phyloP scores from a whole-genome alignment of 2,113 vertebrate species.

The Zapus hudsonius region DNA sequence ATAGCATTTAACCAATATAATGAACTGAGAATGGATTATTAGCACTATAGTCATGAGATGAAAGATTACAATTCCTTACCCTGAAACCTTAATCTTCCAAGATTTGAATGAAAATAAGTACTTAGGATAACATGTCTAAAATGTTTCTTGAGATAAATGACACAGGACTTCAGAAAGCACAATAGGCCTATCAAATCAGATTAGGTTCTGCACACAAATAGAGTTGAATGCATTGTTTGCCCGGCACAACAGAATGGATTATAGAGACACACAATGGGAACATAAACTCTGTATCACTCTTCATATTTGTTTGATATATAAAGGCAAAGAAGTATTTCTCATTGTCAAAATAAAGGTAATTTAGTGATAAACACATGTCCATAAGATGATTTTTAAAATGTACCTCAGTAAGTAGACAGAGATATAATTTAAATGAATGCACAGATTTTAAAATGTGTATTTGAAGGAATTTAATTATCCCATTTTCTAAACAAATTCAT shows the following conservation, averaged over 20 bases:
- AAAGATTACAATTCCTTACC: constrained; percentile 62
- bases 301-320: constrained; percentile 21
- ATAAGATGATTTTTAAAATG: neutral
- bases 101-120: constrained; percentile 75
- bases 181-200: neutral
- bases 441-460: neutral
- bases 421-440: neutral
- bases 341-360: constrained; percentile 43
- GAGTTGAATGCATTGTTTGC: neutral
- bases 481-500: neutral
- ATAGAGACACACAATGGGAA: constrained; percentile 39
- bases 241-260: neutral
- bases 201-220: neutral
- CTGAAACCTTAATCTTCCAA: constrained; percentile 72
- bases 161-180: constrained; percentile 26
- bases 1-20: constrained; percentile 52
- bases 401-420: neutral
- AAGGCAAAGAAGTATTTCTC: constrained; percentile 55
- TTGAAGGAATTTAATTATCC: neutral
- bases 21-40: constrained; percentile 58
- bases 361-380: constrained; percentile 45
- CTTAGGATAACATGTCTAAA: constrained; percentile 79
- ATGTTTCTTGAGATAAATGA: constrained; percentile 78
- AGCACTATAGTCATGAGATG: constrained; percentile 61
- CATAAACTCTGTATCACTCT: neutral